Percentiles rank a stretch among this genome's conserved stretches.
Evolutionary conservation across 2,888 invertebrate genomes (phyloP).

Genomic region (Bombylius major): DNA sequence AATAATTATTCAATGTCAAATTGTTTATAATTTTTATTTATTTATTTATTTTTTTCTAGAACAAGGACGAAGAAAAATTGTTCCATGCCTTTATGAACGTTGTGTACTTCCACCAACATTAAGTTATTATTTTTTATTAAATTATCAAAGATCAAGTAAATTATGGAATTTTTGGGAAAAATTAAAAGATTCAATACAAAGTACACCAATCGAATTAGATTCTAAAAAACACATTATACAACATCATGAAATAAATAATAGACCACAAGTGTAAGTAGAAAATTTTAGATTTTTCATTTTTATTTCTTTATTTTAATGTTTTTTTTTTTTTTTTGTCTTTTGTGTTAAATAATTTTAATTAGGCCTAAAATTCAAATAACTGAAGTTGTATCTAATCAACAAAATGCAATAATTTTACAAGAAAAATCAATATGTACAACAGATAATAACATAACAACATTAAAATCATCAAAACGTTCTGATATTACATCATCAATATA

Average conservation of each 20-base stretch:
- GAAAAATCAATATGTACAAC: neutral
- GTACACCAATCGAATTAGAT: conserved; percentile 23
- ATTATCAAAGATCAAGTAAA: conserved; percentile 41
- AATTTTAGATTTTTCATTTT: too few relatives aligned
- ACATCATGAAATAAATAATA: neutral
- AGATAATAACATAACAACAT: neutral
- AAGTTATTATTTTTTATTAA: conserved; percentile 51
- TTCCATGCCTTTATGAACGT: conserved; percentile 55
- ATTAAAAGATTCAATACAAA: conserved; percentile 41
- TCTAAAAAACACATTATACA: neutral
- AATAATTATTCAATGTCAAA: too few relatives aligned
- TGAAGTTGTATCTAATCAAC: neutral
- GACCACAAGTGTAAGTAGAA: neutral
- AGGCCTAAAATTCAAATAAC: neutral
- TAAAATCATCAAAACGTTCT: too few relatives aligned
- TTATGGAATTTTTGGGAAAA: conserved; percentile 61
- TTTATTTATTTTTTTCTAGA: conserved; percentile 33
- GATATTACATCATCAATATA: too few relatives aligned
- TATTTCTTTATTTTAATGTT: neutral
- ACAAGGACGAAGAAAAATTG: conserved; percentile 47
- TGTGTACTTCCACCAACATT: conserved; percentile 53
- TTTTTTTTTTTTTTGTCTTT: neutral
- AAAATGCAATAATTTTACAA: too few relatives aligned
- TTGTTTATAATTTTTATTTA: neutral
- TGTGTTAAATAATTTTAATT: neutral